These are phyloP conservation scores for Troides helena DNA, from an alignment of 2,888 invertebrate genomes.

Conservation along the genomic window DNA sequence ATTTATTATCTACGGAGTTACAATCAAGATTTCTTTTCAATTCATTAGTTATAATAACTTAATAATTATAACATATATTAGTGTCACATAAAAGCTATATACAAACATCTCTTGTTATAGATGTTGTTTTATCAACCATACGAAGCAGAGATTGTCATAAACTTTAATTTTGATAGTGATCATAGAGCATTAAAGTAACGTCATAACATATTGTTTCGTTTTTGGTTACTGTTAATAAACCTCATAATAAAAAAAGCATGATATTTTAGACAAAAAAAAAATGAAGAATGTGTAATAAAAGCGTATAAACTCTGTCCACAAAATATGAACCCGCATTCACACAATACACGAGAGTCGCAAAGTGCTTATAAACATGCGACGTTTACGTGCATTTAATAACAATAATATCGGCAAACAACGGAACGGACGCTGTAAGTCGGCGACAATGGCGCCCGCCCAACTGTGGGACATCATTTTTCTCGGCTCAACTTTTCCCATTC, in stretches of 20 bases:
- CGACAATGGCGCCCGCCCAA: conserved; percentile 57
- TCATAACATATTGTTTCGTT: no score
- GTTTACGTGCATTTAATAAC: conserved; percentile 62
- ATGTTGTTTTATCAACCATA: no score
- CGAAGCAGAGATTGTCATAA: no score
- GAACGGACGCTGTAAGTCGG: conserved; percentile 50
- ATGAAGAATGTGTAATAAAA: conserved; percentile 1
- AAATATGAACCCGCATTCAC: conserved; percentile 21
- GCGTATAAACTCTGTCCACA: conserved; percentile 7
- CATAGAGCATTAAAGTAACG: no score
- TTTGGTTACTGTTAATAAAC: no score
- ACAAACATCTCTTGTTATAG: no score
- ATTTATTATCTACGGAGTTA: neutral
- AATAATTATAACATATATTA: no score
- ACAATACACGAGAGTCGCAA: conserved; percentile 15
- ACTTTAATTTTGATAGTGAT: no score
- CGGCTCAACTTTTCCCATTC: conserved; percentile 78
- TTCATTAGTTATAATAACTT: neutral
- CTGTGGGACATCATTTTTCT: conserved; percentile 78
- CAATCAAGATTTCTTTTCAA: neutral
- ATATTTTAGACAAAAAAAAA: neutral
- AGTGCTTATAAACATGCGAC: conserved; percentile 46
- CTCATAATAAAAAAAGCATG: no score
- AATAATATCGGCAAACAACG: conserved; percentile 65
- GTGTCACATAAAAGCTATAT: no score